Evolutionary conservation across 2,113 vertebrate genomes (phyloP).

Genomic region (Cnemophilus loriae): DNA sequence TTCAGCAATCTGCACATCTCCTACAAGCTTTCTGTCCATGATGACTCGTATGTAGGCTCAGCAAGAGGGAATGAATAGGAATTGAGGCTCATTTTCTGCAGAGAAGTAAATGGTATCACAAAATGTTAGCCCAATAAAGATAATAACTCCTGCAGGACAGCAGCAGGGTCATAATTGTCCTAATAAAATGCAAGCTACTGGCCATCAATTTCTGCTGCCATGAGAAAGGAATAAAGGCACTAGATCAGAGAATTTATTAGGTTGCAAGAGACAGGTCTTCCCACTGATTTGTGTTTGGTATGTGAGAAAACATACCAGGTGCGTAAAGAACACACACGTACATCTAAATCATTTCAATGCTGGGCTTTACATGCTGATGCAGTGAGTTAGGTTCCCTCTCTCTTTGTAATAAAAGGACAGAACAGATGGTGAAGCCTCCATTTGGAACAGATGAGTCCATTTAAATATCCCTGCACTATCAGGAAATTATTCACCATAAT

Average conservation of each 20-base stretch:
- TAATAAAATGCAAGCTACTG: constrained; percentile 52
- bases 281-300: constrained; percentile 42
- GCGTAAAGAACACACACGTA: background rate
- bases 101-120: background rate
- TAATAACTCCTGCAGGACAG: constrained; percentile 14
- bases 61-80: background rate
- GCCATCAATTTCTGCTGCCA: constrained; percentile 31
- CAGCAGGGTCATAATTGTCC: constrained; percentile 34
- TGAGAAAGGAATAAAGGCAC: background rate
- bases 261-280: background rate
- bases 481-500: constrained; percentile 4
- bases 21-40: background rate
- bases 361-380: background rate
- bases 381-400: background rate
- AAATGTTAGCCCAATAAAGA: background rate
- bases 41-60: background rate
- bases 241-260: constrained; percentile 7
- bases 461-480: constrained; percentile 16
- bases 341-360: background rate
- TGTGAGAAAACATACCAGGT: constrained; percentile 48
- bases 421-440: constrained; percentile 45
- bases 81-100: background rate
- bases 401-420: constrained; percentile 36
- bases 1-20: background rate
- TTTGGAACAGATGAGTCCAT: constrained; percentile 36